Evolutionary conservation across 1,140 invertebrate species (phyloP).

Genomic region (Heliothis virescens): DNA sequence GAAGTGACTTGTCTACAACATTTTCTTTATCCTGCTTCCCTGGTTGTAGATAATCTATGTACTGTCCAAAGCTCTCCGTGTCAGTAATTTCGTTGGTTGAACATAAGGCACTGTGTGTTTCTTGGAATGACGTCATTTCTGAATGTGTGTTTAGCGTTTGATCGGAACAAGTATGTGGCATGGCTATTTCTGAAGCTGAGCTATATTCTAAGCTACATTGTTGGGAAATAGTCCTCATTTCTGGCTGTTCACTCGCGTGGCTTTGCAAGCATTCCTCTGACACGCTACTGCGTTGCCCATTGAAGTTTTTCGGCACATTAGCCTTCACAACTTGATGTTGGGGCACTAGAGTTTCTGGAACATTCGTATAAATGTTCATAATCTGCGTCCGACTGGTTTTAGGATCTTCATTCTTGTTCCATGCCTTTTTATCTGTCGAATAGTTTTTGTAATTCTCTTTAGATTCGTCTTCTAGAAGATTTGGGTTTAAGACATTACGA

Average conservation of each 20-base stretch:
- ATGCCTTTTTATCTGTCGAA: slow-evolving; percentile 70
- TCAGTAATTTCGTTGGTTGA: slow-evolving; percentile 85
- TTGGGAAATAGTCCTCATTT: slow-evolving; percentile 85
- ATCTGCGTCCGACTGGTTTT: slow-evolving; percentile 86
- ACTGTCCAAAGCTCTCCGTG: slow-evolving; percentile 84
- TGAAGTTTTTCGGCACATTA: slow-evolving; percentile 73
- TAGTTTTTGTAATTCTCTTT: slow-evolving; percentile 84
- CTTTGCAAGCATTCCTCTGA: slow-evolving; percentile 82
- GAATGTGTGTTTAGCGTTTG: slow-evolving; percentile 84
- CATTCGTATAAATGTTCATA: slow-evolving; percentile 91
- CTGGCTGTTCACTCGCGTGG: slow-evolving; percentile 75
- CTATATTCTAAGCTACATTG: slow-evolving; percentile 85
- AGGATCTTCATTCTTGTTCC: slow-evolving; percentile 73
- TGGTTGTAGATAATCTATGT: slow-evolving; percentile 81
- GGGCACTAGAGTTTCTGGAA: slow-evolving; percentile 89
- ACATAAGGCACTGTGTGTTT: slow-evolving; percentile 84
- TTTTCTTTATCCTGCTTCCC: slow-evolving; percentile 73
- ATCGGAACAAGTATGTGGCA: slow-evolving; percentile 83
- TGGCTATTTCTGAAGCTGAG: slow-evolving; percentile 81
- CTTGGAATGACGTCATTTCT: slow-evolving; percentile 83
- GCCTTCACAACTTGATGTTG: slow-evolving; percentile 87
- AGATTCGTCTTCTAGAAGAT: slow-evolving; percentile 88
- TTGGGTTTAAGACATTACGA: slow-evolving; percentile 85
- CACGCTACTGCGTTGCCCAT: slow-evolving; percentile 75
- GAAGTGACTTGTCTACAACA: slow-evolving; percentile 73